Conservation (phyloP, 2,888 invertebrate species). For the Acronicta psi region DNA sequence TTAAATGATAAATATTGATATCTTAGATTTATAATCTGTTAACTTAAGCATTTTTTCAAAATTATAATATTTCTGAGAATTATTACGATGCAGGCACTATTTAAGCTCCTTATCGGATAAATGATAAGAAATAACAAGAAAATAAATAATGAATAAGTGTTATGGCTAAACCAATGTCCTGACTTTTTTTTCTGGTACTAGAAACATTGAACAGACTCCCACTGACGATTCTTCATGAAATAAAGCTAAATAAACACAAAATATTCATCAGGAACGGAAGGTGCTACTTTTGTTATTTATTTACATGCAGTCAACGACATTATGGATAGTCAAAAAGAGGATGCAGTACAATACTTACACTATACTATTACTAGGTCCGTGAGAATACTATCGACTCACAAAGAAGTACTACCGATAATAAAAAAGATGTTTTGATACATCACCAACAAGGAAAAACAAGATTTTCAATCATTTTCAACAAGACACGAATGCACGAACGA, state of each 20-base stretch:
- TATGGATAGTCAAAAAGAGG: too few relatives aligned
- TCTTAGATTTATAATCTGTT: not conserved
- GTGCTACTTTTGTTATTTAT: conserved; percentile 28
- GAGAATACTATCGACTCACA: conserved; percentile 25
- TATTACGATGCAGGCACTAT: not conserved
- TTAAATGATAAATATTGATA: too few relatives aligned
- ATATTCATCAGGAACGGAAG: not conserved
- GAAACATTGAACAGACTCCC: conserved; percentile 4
- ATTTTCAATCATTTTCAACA: conserved; percentile 31
- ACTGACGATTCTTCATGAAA: conserved; percentile 5
- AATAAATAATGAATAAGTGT: conserved; percentile 12
- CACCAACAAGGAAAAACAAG: conserved; percentile 31
- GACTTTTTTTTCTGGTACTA: not conserved
- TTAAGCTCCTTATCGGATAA: conserved; percentile 20
- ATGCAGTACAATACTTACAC: conserved; percentile 41
- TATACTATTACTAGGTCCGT: conserved; percentile 18
- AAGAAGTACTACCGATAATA: conserved; percentile 32
- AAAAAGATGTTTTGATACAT: conserved; percentile 46
- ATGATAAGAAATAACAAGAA: conserved; percentile 3
- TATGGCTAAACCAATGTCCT: not conserved
- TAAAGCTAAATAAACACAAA: conserved; percentile 12
- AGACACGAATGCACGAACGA: conserved; percentile 45
- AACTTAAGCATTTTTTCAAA: too few relatives aligned
- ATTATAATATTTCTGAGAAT: too few relatives aligned
- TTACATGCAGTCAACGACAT: conserved; percentile 8